Base-by-base conservation (phyloP, 2,888 invertebrate genomes). In the Volucella bombylans region DNA sequence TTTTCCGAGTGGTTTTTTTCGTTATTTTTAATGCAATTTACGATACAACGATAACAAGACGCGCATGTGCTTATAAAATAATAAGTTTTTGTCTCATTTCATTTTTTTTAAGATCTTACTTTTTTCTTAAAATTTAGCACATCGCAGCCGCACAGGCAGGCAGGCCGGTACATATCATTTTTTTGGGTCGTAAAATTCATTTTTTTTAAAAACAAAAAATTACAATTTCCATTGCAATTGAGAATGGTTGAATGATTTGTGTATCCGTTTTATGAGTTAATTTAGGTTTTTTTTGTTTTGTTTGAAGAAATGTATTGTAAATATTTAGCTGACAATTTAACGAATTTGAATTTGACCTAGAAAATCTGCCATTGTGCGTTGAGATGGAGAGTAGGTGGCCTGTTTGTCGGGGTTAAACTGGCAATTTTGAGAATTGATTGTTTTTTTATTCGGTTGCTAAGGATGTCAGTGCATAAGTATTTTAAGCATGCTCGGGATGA, bases 21-120 rank as follows among this genome's bases (percentile, higher is more conserved):
- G 47, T 61, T 62, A 52, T 31, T 62, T 49, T 76, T 59, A 14
- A 11, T 55, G 50, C 55, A 79, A 83, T 79, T 83, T 83, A 83
- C 79, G 74, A 79, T 45, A 15, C 68, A 69, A 69, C 82, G 79
- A 83, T 83, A 83, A 83, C 74, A 79, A 83, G 79, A 74, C 69
- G 73, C 73, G 64, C 62, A 57, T 68, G 49, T 77, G 65, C 65
- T 78, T 55, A 23, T 74, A 68, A 45, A 59, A 43, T 64, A 52
- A 69, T 72, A 78, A 82, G 72, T 31, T 67, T 39, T 50, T 64
- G 62, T 49, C 31, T 50, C 41, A 11, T 52, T 23, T 23, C 2
- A 23, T 65, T 54, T 73, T 31, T 69, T 64, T 61, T 43, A 55
- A 50, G 61, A 55, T 65, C 54, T 31, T 31, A 23, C 23, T 23